Conservation (phyloP, 2,113 vertebrate genomes). For the human region DNA sequence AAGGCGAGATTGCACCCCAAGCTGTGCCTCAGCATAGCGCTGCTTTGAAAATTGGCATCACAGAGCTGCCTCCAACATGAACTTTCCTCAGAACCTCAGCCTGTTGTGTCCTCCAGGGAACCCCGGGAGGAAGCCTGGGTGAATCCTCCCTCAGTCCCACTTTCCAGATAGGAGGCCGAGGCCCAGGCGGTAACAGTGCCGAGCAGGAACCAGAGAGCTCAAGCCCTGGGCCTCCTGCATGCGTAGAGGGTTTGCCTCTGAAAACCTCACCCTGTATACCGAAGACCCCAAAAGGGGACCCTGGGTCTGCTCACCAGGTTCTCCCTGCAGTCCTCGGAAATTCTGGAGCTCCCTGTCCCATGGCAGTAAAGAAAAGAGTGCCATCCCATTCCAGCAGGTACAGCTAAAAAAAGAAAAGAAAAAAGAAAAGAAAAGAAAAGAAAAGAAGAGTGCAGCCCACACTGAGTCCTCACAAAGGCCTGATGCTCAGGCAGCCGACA, state of each 20-base stretch:
- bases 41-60: neutral
- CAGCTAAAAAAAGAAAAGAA: too few species aligned
- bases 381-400: too few species aligned
- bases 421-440: too few species aligned
- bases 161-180: neutral
- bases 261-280: too few species aligned
- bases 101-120: too few species aligned
- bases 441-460: too few species aligned
- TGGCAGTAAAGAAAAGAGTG: neutral
- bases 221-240: accelerated
- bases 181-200: neutral
- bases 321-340: neutral
- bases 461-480: neutral
- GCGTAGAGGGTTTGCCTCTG: neutral
- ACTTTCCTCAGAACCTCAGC: neutral
- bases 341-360: neutral
- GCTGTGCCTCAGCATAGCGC: accelerated
- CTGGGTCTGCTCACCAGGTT: accelerated
- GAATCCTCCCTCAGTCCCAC: neutral
- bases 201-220: neutral
- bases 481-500: accelerated
- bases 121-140: neutral
- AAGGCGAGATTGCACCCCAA: accelerated
- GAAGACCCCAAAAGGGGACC: accelerated
- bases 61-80: accelerated